Evolutionary conservation across 2,113 vertebrate genomes (phyloP), one percentile per base, ranked within the genome.

Genomic region (Herpetotheres cachinnans): DNA sequence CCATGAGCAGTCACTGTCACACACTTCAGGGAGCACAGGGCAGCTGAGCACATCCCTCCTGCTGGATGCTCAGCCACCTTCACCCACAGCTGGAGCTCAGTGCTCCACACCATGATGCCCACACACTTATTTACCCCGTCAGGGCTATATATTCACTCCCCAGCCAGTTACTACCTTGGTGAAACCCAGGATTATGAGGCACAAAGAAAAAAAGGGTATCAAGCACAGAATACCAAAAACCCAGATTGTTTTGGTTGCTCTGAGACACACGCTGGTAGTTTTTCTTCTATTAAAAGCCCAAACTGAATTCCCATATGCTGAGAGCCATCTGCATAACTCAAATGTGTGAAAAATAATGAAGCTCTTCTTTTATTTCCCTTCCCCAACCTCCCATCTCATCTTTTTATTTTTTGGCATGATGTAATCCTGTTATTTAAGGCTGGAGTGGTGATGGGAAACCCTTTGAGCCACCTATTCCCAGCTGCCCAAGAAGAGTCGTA

Each of bases 51-150:
- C 36, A 24, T 56, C 59, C 32, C 14, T 74, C 36, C 69, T 1
- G 1, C 7, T 14, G 73, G 52, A 6, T 88, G 73, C n/a, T n/a
- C 62, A 21, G 52, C 50, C 49, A 4, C 65, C 58, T 13, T 6
- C 9, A 5, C 58, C 22, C 7, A 6, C 42, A 49, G 52, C 81
- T 69, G 63, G 44, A 47, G 74, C 71, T 71, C 86, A 17, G 50
- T 3, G 2, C 73, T 47, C 18, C 42, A 0, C 9, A 9, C 47
- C 0, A 0, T 1, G 8, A 26, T 67, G 65, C 73, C 18, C 5
- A 0, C 38, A 67, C 50, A 16, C 38, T 11, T 7, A 2, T 13
- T 40, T 54, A 27, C 29, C 38, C 22, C 56, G 12, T 4, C n/a
- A 16, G 10, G 3, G 32, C 55, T 91, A 42, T 32, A 6, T 13